Percentiles rank a stretch among this genome's conserved stretches.
Conservation (phyloP, 1,140 invertebrate species). For the Gryllus bimaculatus region DNA sequence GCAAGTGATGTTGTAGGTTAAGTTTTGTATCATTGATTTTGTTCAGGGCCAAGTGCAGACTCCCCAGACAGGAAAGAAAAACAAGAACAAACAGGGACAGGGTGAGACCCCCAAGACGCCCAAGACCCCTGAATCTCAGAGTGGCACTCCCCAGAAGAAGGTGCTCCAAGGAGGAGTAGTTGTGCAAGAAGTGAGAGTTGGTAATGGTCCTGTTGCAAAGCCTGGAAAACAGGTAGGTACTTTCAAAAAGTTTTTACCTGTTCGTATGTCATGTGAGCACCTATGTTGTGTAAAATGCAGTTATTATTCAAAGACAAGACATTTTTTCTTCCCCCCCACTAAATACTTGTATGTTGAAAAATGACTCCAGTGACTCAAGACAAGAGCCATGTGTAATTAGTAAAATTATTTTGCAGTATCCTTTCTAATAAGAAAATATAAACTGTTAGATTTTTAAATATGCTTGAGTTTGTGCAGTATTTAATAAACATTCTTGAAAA, state of each 20-base stretch:
- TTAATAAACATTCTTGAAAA: too few species aligned
- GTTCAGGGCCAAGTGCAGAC: constrained; percentile 20
- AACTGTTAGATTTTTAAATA: too few species aligned
- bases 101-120: constrained; percentile 18
- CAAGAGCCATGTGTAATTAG: too few species aligned
- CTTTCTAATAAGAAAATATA: too few species aligned
- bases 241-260: background rate
- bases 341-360: too few species aligned
- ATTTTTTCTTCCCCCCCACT: too few species aligned
- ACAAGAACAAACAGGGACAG: constrained; percentile 22
- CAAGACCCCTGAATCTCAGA: constrained; percentile 21
- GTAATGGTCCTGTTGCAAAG: constrained; percentile 65
- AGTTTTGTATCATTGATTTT: background rate
- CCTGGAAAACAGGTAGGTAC: constrained; percentile 51
- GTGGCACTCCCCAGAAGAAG: constrained; percentile 43
- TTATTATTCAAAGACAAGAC: too few species aligned
- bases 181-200: constrained; percentile 66
- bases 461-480: too few species aligned
- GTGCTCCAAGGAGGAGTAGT: constrained; percentile 61
- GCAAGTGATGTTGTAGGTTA: background rate
- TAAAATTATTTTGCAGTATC: too few species aligned
- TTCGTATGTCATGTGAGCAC: background rate
- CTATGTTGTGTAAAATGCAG: too few species aligned
- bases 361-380: too few species aligned
- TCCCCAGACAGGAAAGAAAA: constrained; percentile 20